A percentile compares a stretch with the other conserved stretches of the same genome.
Conservation (phyloP, 2,888 invertebrate species). For the Idaea dimidiata region DNA sequence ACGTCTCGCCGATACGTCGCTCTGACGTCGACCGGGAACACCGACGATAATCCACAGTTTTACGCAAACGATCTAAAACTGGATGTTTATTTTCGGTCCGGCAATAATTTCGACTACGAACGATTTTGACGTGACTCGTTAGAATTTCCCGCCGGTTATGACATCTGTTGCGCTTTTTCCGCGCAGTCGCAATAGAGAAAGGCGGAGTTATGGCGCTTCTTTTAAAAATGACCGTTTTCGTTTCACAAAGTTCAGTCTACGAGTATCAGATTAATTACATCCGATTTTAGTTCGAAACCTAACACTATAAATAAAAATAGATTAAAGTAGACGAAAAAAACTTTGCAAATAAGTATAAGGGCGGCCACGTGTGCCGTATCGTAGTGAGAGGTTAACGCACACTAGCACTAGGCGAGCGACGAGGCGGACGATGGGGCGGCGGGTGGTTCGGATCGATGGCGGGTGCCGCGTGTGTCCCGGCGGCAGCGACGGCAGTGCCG, state of each 20-base stretch:
- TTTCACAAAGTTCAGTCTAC: background rate
- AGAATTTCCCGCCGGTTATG: constrained; percentile 69
- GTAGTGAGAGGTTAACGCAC: too few relatives aligned
- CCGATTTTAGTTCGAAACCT: too few relatives aligned
- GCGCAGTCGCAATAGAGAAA: constrained; percentile 56
- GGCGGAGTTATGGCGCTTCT: constrained; percentile 35
- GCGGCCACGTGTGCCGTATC: constrained; percentile 46
- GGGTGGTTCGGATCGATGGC: constrained; percentile 59
- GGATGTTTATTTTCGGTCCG: constrained; percentile 64
- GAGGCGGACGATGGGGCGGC: constrained; percentile 42
- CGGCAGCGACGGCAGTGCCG: too few relatives aligned
- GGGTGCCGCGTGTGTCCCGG: constrained; percentile 47
- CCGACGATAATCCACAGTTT: constrained; percentile 54
- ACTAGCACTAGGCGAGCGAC: too few relatives aligned
- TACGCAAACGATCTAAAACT: constrained; percentile 63
- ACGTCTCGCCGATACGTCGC: constrained; percentile 38
- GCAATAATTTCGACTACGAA: constrained; percentile 53
- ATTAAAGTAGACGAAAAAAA: background rate
- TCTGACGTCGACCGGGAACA: constrained; percentile 59
- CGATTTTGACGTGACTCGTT: constrained; percentile 52
- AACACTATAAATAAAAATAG: too few relatives aligned
- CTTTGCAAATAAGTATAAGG: constrained; percentile 31
- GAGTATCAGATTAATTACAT: background rate
- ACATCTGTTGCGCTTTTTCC: constrained; percentile 68
- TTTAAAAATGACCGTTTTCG: constrained; percentile 43